Evolutionary conservation across 2,797 vertebrate genomes (phyloP).

Genomic region (Brotula barbata): DNA sequence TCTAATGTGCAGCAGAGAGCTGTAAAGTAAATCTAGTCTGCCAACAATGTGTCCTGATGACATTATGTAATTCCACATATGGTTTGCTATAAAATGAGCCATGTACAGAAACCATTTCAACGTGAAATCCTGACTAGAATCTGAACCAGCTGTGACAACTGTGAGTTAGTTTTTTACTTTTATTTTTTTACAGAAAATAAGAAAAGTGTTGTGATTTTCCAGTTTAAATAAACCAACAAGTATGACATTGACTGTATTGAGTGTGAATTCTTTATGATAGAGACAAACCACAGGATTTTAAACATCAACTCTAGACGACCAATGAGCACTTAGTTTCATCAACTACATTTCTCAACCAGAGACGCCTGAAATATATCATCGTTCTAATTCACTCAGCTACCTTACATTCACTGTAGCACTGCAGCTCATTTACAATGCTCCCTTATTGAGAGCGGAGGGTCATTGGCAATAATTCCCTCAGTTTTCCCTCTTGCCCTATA

Average conservation of each 20-base stretch:
- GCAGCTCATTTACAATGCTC: constrained; percentile 22
- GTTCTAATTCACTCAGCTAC: neutral
- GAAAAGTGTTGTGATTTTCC: neutral
- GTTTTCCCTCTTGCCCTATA: constrained; percentile 42
- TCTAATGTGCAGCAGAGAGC: neutral
- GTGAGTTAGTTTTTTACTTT: too few species aligned
- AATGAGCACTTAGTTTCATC: neutral
- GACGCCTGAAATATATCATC: neutral
- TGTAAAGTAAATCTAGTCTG: too few species aligned
- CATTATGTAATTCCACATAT: neutral
- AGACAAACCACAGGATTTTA: constrained; percentile 30
- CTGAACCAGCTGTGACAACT: neutral
- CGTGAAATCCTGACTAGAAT: constrained; percentile 4
- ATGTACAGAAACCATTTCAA: constrained; percentile 1
- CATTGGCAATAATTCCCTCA: constrained; percentile 40
- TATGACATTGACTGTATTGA: constrained; percentile 1
- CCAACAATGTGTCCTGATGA: too few species aligned
- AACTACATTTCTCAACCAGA: neutral
- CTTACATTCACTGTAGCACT: neutral
- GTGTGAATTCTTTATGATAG: constrained; percentile 7
- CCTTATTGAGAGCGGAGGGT: constrained; percentile 9
- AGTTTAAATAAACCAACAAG: neutral
- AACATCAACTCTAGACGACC: constrained; percentile 4
- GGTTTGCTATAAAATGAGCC: constrained; percentile 28
- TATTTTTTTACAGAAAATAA: too few species aligned